Percentiles rank a stretch among this genome's conserved stretches.
phyloP scores from a whole-genome alignment of 2,113 vertebrate species.

The Rostratula benghalensis region DNA sequence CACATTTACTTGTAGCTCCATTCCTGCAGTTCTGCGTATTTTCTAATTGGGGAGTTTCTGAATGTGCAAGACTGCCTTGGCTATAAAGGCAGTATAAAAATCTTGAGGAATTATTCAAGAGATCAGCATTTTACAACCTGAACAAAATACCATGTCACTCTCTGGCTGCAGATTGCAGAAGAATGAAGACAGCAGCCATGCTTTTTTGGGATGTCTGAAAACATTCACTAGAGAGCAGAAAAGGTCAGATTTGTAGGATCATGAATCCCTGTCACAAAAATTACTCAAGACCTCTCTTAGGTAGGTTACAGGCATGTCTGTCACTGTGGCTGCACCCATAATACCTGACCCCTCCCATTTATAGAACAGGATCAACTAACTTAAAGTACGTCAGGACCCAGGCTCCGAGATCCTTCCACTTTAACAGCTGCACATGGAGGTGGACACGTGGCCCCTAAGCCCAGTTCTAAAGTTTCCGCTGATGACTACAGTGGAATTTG shows the following conservation, averaged over 20 bases:
- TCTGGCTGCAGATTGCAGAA: background rate
- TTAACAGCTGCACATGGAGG: background rate
- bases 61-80: background rate
- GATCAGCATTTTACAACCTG: background rate
- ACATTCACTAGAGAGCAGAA: background rate
- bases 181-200: rapidly evolving
- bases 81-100: background rate
- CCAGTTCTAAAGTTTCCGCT: conserved; percentile 20
- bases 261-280: background rate
- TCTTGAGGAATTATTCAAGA: background rate
- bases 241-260: background rate
- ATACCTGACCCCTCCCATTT: background rate
- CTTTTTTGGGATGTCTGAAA: background rate
- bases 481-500: conserved; percentile 22
- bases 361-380: background rate
- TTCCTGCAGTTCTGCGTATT: background rate
- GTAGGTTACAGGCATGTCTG: background rate
- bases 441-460: background rate
- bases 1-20: background rate
- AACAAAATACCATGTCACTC: background rate
- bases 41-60: background rate
- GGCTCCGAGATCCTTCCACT: background rate
- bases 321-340: background rate
- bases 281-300: background rate
- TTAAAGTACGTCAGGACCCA: background rate